Conservation (phyloP, 2,113 vertebrate species). For the Etheostoma spectabile region DNA sequence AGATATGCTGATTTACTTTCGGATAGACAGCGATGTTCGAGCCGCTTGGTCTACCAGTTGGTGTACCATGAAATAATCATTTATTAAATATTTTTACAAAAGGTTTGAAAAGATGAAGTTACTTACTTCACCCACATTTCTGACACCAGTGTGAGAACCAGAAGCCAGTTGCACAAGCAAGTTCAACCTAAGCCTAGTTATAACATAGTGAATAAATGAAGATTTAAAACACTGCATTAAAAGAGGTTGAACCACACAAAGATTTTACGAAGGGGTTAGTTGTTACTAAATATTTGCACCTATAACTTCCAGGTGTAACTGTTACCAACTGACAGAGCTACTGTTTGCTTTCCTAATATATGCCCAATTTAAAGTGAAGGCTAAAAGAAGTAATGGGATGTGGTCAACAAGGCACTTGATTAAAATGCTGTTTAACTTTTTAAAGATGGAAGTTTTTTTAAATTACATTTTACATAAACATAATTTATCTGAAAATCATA, state of each 20-base stretch:
- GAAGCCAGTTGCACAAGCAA: background rate
- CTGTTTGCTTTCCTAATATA: background rate
- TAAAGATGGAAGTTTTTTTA: background rate
- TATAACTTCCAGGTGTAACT: background rate
- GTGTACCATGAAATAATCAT: background rate
- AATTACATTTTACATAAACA: too few species aligned
- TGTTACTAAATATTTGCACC: background rate
- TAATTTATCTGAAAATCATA: too few species aligned
- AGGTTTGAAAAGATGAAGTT: background rate
- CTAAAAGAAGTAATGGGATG: background rate
- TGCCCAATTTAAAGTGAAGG: background rate
- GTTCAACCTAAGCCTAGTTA: conserved; percentile 5
- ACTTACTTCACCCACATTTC: background rate
- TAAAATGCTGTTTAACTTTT: background rate
- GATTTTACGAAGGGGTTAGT: background rate
- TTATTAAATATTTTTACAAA: conserved; percentile 5
- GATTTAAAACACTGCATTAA: background rate
- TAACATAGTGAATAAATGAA: background rate
- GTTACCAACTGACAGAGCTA: background rate
- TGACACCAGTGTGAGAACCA: conserved; percentile 17
- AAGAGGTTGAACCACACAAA: conserved; percentile 5
- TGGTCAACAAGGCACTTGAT: background rate
- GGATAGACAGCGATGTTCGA: conserved; percentile 3
- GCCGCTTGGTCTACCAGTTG: background rate
- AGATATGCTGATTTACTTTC: conserved; percentile 31